Evolutionary conservation across 2,113 vertebrate genomes (phyloP).

Genomic region (Poeciliopsis prolifica): DNA sequence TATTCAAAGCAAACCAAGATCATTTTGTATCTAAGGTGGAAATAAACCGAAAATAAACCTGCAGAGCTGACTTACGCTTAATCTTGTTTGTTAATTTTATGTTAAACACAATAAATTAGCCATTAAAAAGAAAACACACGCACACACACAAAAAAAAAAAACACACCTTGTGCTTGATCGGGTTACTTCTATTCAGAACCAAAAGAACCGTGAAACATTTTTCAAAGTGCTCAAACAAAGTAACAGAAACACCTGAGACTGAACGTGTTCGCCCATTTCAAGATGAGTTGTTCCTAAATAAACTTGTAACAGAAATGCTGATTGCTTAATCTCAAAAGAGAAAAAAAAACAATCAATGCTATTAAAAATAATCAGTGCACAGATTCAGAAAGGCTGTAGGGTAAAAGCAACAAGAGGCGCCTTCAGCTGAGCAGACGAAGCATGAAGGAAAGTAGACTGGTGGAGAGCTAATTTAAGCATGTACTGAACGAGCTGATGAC

Average conservation of each 20-base stretch:
- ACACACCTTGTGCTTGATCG: background rate
- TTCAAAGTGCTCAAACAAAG: background rate
- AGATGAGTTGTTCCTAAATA: background rate
- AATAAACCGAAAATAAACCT: background rate
- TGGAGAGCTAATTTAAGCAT: constrained; percentile 3
- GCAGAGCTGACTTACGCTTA: too few relatives aligned
- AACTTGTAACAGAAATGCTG: background rate
- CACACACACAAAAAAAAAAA: too few relatives aligned
- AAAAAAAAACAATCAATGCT: background rate
- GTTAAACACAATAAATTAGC: background rate
- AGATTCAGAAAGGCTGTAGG: background rate
- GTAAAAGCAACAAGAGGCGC: constrained; percentile 1
- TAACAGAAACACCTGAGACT: background rate
- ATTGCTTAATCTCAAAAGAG: too few relatives aligned
- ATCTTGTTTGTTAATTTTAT: too few relatives aligned
- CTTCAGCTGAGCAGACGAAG: background rate
- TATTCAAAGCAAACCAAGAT: background rate
- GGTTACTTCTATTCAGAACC: background rate
- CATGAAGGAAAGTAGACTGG: background rate
- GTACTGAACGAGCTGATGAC: constrained; percentile 38
- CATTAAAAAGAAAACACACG: background rate
- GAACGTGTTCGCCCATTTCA: background rate
- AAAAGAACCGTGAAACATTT: background rate
- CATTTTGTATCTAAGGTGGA: background rate
- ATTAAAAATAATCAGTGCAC: background rate